Percentiles rank a stretch among this genome's conserved stretches.
These are phyloP conservation scores for Andrena trimmerana DNA, from an alignment of 2,888 invertebrate species.

Conservation along the genomic window DNA sequence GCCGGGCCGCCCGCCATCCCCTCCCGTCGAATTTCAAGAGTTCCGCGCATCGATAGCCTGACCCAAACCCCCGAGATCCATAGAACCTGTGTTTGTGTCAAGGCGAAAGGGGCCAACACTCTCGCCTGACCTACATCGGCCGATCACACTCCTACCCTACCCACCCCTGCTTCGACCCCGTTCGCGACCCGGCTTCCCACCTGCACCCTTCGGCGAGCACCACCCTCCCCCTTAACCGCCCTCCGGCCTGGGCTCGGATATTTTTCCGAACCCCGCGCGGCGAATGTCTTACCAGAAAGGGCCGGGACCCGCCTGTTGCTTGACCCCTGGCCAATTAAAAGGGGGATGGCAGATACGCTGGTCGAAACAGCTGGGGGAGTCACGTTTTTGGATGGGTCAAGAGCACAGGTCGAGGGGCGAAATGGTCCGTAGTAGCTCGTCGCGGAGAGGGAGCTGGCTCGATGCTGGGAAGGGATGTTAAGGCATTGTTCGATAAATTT, in stretches of 20 bases:
- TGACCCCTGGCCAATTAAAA: constrained; percentile 9
- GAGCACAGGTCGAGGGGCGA: background rate
- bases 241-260: constrained; percentile 31
- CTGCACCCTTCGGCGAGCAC: constrained; percentile 48
- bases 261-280: constrained; percentile 18
- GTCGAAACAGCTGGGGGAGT: constrained; percentile 5
- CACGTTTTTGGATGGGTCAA: constrained; percentile 12
- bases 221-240: constrained; percentile 24
- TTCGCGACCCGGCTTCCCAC: constrained; percentile 65
- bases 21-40: constrained; percentile 68
- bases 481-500: too few relatives aligned
- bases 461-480: too few relatives aligned
- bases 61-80: constrained; percentile 70
- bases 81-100: constrained; percentile 83
- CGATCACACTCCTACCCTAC: constrained; percentile 69
- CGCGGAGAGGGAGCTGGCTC: too few relatives aligned
- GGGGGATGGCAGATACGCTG: background rate
- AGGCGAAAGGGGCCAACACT: constrained; percentile 82
- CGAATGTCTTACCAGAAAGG: constrained; percentile 1
- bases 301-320: constrained; percentile 26
- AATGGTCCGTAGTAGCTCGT: background rate
- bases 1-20: background rate
- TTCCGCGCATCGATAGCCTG: constrained; percentile 70
- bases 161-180: constrained; percentile 64
- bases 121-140: constrained; percentile 82